These are phyloP conservation scores for Girardia tigrina DNA, from an alignment of 2,888 invertebrate species.

Conservation along the genomic window DNA sequence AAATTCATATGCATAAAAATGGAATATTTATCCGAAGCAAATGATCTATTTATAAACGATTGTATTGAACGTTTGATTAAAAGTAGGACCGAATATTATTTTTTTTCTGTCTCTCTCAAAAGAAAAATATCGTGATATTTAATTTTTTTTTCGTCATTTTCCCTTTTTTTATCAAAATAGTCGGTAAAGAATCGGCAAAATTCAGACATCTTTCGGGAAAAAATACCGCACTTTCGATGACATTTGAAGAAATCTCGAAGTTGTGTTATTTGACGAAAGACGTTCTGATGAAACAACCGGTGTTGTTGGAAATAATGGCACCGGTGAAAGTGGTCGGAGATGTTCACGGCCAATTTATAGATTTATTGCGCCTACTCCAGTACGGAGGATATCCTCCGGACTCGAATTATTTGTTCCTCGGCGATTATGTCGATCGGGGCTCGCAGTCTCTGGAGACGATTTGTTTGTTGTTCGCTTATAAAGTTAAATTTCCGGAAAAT, in stretches of 20 bases:
- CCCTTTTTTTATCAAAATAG: no score
- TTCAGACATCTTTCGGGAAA: background rate
- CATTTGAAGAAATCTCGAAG: slow-evolving; percentile 75
- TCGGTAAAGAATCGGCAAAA: background rate
- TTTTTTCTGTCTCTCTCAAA: no score
- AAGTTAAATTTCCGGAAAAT: slow-evolving; percentile 89
- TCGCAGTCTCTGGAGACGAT: slow-evolving; percentile 95
- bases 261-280: slow-evolving; percentile 92
- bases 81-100: no score
- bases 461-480: slow-evolving; percentile 62
- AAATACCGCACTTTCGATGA: background rate
- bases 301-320: slow-evolving; percentile 89
- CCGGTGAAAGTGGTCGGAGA: slow-evolving; percentile 98
- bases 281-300: slow-evolving; percentile 94
- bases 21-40: background rate
- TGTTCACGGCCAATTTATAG: slow-evolving; percentile 97
- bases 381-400: slow-evolving; percentile 97
- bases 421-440: slow-evolving; percentile 91
- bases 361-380: slow-evolving; percentile 86
- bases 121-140: no score
- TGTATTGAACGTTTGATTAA: background rate
- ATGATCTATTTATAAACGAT: background rate
- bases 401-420: slow-evolving; percentile 87
- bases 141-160: background rate
- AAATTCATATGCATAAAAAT: background rate